Evolutionary conservation across 2,797 vertebrate genomes (phyloP), one percentile per base, ranked within the genome.

Genomic region (Cossypha polioptera): DNA sequence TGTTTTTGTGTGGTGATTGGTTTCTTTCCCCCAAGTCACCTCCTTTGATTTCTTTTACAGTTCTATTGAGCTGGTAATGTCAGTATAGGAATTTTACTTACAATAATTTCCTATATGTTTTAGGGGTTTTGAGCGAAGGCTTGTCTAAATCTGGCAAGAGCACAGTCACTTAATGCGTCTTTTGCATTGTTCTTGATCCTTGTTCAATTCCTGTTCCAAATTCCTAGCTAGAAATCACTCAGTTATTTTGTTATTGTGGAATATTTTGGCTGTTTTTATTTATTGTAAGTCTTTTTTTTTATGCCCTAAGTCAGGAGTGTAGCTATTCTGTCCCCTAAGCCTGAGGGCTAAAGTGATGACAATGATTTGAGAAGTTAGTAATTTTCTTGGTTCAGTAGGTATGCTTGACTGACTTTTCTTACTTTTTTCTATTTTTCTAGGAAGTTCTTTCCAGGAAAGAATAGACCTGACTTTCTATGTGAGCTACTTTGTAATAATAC

Each of bases 11-110:
- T 54, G 4, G 3, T 22, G 8, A 17, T 18, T 69, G 9, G 3
- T 0, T 14, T 57, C 40, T 33, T 51, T 35, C 2, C 1, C 13
- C 13, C 4, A 48, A 2, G 29, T 61, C 13, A 48, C 10, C 6
- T 68, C 9, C 42, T 67, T 55, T 67, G 10, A 8, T 86, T 82
- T 76, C 19, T 79, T 68, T 48, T 68, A 81, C 7, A 26, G 9
- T 84, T 80, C 25, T 65, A 2, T 63, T 72, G 20, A 33, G 3
- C 16, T 67, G 54, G 2, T 28, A 71, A 51, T 26, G 9, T 28
- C 33, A 55, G 31, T 51, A 63, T 10, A 43, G 36, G 7, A 80
- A 54, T 65, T 72, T 67, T 55, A 58, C 24, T 65, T 72, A 40
- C 66, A 78, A 68, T 55, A 50, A 38, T 82, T 90, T 85, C n/a